phyloP scores from a whole-genome alignment of 2,113 vertebrate species.

The Natator depressus region DNA sequence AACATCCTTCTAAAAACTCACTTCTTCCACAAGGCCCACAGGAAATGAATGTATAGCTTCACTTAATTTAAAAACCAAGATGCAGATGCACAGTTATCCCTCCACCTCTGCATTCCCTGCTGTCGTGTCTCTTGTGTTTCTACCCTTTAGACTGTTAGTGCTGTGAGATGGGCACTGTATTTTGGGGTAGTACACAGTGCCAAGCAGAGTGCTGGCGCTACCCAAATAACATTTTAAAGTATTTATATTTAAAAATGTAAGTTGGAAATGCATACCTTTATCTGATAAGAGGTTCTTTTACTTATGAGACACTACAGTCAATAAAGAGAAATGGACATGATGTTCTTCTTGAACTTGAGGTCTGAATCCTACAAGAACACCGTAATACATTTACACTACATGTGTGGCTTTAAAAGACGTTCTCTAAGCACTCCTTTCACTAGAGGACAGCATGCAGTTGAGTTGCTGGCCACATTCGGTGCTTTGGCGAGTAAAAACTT shows the following conservation, averaged over 20 bases:
- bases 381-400: not conserved
- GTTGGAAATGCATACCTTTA: not conserved
- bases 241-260: not conserved
- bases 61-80: not conserved
- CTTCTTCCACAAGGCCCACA: too few relatives aligned
- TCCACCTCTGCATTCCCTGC: not conserved
- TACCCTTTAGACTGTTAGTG: not conserved
- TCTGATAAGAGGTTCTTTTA: not conserved
- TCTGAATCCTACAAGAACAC: not conserved
- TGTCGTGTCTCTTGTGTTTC: not conserved
- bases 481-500: not conserved
- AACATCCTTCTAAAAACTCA: not conserved
- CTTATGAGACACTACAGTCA: not conserved
- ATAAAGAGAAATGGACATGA: not conserved
- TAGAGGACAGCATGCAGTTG: not conserved
- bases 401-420: not conserved
- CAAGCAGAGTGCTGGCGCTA: not conserved
- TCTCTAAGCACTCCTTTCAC: not conserved
- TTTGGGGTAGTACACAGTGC: not conserved
- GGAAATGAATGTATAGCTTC: not conserved
- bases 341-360: not conserved
- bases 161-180: not conserved
- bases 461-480: not conserved
- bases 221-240: too few relatives aligned
- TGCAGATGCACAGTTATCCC: not conserved